Evolutionary conservation across 2,888 invertebrate genomes (phyloP), one percentile per base, ranked within the genome.

Genomic region (Napeogenes inachia): DNA sequence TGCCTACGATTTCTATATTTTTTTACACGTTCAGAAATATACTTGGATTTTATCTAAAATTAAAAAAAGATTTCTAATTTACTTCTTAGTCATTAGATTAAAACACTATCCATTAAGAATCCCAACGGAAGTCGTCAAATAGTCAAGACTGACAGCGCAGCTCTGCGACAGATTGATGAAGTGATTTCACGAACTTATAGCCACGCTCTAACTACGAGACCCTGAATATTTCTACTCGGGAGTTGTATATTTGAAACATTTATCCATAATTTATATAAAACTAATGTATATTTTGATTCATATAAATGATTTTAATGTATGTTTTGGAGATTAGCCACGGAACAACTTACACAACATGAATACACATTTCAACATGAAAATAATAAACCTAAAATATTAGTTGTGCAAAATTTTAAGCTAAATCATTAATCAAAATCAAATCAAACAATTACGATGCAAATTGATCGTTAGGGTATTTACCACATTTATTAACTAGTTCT

Each of bases 381-480:
- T 38, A 38, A 38, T 38, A 38, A 38, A n/a, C n/a, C 47, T 47
- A 47, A 47, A 47, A 47, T 6, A 47, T n/a, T 47, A n/a, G n/a
- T 47, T n/a, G n/a, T 47, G 4, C 50, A 30, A 30, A 50, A 30
- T 50, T 5, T 35, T 5, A 35, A 0, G 21, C 50, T n/a, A 30
- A 50, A 30, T 50, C 50, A 50, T 50, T 50, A 50, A 50, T 30
- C 50, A 50, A 50, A 50, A 47, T 47, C 47, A 47, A 47, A 13
- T 47, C 13, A 47, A 47, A 30, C 30, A 84, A 87, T 89, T 88
- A 85, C 76, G 71, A 89, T 89, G 85, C 87, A 88, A 89, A 88
- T 89, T 85, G 84, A 83, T 83, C 81, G 84, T 81, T 80, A 79
- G 77, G 79, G 81, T 75, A 75, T 85, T 80, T 68, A 80, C 75